A percentile compares a stretch with the other conserved stretches of the same genome.
Evolutionary conservation across 1,140 invertebrate species (phyloP).

Genomic region (Diploscapter pachys): DNA sequence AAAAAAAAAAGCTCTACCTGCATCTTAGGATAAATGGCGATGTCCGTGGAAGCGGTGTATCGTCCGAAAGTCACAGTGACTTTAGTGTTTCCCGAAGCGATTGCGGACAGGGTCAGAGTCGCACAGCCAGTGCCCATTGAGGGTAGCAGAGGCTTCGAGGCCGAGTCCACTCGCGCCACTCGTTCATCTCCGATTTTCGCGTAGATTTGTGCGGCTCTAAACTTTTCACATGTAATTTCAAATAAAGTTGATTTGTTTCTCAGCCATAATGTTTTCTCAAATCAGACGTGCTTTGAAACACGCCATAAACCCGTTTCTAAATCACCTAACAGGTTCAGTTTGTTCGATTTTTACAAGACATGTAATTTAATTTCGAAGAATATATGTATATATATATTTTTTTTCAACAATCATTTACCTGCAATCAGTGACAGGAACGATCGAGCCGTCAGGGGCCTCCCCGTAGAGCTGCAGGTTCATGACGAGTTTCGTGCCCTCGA

Average conservation of each 20-base stretch:
- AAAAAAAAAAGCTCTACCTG: slow-evolving; percentile 10
- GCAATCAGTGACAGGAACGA: slow-evolving; percentile 46
- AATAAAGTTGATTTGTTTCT: no score
- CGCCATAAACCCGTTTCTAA: no score
- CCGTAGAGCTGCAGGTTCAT: slow-evolving; percentile 59
- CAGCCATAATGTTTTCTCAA: no score
- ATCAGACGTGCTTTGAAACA: no score
- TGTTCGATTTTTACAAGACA: no score
- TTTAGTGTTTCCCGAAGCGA: slow-evolving; percentile 39
- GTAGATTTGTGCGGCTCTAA: no score
- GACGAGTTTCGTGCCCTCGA: slow-evolving; percentile 53
- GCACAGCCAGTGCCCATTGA: slow-evolving; percentile 39
- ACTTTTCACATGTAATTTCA: no score
- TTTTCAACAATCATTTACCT: slow-evolving; percentile 20
- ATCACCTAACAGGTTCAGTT: no score
- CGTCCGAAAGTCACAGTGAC: slow-evolving; percentile 30
- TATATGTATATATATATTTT: no score
- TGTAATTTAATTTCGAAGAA: no score
- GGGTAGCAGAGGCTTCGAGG: slow-evolving; percentile 17
- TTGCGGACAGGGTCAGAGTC: slow-evolving; percentile 37
- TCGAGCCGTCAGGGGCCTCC: slow-evolving; percentile 19
- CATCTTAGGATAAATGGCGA: slow-evolving; percentile 38
- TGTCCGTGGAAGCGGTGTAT: slow-evolving; percentile 34
- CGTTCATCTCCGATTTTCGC: no score
- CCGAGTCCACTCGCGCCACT: no score